Conservation (phyloP, 2,888 invertebrate species). For the Eristalis arbustorum region DNA sequence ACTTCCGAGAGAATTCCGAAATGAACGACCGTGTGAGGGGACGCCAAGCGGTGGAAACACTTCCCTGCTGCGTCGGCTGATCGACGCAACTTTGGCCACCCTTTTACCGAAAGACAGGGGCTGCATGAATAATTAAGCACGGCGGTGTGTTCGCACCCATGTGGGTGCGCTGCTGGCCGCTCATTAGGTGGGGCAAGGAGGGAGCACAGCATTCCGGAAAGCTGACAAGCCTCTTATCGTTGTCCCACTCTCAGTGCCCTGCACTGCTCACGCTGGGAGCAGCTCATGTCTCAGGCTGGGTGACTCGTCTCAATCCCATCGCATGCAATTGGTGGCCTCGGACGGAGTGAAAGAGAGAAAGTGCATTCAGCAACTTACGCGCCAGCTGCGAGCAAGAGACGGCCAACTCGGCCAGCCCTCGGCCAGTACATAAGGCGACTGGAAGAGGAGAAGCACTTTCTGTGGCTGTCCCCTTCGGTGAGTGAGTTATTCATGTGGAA, state of each 20-base stretch:
- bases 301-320: slow-evolving; percentile 24
- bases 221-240: slow-evolving; percentile 16
- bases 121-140: slow-evolving; percentile 65
- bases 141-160: slow-evolving; percentile 30
- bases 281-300: slow-evolving; percentile 45
- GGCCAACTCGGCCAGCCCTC: slow-evolving; percentile 4
- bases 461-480: neutral
- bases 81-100: slow-evolving; percentile 68
- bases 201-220: slow-evolving; percentile 15
- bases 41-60: neutral
- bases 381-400: neutral
- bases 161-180: neutral
- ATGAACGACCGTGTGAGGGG: neutral
- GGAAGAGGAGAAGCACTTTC: neutral
- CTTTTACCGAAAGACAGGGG: slow-evolving; percentile 44
- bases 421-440: neutral
- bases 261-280: neutral
- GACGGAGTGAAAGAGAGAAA: slow-evolving; percentile 1
- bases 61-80: slow-evolving; percentile 58
- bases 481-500: neutral
- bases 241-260: slow-evolving; percentile 18
- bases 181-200: slow-evolving; percentile 45
- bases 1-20: slow-evolving; percentile 56
- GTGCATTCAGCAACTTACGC: slow-evolving; percentile 34
- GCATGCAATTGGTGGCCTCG: slow-evolving; percentile 23